These are phyloP conservation scores for Stigmatopora nigra DNA, from an alignment of 2,113 vertebrate species.

Conservation along the genomic window DNA sequence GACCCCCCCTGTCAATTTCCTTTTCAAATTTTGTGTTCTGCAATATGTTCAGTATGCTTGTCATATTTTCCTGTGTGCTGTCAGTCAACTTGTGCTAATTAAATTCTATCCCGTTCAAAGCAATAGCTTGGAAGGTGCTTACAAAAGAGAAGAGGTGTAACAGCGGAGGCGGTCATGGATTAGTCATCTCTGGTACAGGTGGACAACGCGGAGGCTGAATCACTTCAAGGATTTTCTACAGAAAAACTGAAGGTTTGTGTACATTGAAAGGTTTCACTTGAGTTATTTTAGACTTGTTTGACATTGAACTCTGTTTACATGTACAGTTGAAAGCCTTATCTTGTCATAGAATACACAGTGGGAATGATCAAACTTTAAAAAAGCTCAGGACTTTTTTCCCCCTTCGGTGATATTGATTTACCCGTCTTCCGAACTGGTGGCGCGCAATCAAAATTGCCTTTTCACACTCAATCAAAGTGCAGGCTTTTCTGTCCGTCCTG, in stretches of 20 bases:
- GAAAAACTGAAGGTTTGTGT: background rate
- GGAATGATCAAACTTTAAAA: too few relatives aligned
- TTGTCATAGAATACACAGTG: background rate
- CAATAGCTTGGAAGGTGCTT: conserved; percentile 5
- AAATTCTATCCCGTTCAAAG: conserved; percentile 16
- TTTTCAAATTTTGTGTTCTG: background rate
- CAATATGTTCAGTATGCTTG: background rate
- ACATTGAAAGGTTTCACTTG: background rate
- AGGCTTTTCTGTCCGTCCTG: too few relatives aligned
- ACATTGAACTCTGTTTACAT: background rate
- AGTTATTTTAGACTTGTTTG: background rate
- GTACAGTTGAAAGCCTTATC: background rate
- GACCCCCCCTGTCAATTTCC: background rate
- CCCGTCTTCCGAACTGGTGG: too few relatives aligned
- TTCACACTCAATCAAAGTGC: too few relatives aligned
- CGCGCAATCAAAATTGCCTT: too few relatives aligned
- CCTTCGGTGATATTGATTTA: background rate
- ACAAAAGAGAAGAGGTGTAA: conserved; percentile 17
- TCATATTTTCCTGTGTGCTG: background rate
- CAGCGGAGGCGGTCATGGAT: conserved; percentile 39
- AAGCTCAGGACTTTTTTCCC: too few relatives aligned
- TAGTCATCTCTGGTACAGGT: conserved; percentile 51
- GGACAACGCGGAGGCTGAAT: conserved; percentile 41
- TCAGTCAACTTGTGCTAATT: background rate
- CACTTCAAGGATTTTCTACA: conserved; percentile 28